Base-by-base conservation (phyloP, 2,888 invertebrate genomes). In the Euplexia lucipara region DNA sequence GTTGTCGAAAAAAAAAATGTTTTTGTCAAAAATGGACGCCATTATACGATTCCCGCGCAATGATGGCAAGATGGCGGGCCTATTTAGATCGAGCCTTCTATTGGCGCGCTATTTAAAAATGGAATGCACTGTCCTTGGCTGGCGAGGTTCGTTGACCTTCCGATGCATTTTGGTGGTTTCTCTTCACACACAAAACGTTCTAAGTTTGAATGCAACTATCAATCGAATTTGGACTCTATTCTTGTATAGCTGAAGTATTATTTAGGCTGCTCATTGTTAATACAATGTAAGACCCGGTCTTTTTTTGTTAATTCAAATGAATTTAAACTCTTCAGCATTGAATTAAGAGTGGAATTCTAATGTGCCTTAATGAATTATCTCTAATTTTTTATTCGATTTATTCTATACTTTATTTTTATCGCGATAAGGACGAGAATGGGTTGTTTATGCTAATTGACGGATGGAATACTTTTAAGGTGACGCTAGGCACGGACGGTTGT, bases 121-220 rank as follows among this genome's bases (percentile, higher is more conserved):
- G 93, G 93, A 95, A 94, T 95, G 95, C 95, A 92, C 92, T 95
- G 95, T 95, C 95, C 95, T 95, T 95, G 95, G 94, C 86, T 89
- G 84, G 86, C 86, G 69, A 85, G 88, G 95, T 92, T 93, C 95
- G 91, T 94, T 89, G 92, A 95, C 94, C 95, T 95, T 92, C 91
- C 93, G 92, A 93, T 95, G 95, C 95, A 95, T 95, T 95, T 95
- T 88, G 95, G 95, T 89, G 91, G 91, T 95, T 94, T 90, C 85
- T 73, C 65, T 77, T 82, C 82, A 82, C 84, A 82, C 81, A 76
- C 79, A 78, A 90, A 93, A 88, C 82, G 89, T 77, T 88, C 79
- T 88, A 90, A 90, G 81, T 80, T 81, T 66, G 56, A 57, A 53
- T 52, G 32, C 37, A 20, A 71, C 75, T 79, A 79, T 80, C 79